Evolutionary conservation across 2,888 invertebrate species (phyloP), one percentile per base, ranked within the genome.

Genomic region (Scaptomyza reducta): DNA sequence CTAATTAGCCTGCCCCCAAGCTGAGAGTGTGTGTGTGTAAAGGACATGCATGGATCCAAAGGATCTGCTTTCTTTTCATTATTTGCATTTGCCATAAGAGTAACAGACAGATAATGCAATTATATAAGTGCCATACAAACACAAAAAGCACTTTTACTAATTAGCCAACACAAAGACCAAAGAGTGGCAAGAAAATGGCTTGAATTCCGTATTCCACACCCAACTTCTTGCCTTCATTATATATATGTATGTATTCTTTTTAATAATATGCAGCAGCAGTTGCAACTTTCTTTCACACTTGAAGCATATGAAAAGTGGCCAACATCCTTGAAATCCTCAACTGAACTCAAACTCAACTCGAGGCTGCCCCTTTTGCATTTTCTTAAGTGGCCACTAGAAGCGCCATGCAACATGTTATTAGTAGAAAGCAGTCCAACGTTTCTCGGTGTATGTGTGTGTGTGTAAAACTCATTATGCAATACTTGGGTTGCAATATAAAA

Each of bases 71-170:
- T 82, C 82, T 85, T 82, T 84, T 66, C 79, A 70, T 78, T 84
- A 81, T 84, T 85, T 87, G 87, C 72, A 78, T 77, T 79, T 77
- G 70, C 64, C 70, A 77, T 77, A 81, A 65, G 74, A 81, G 75
- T 59, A 47, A 58, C 61, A 61, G 68, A 70, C 70, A 85, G 87
- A 86, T 84, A 85, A 85, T 85, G 84, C 88, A 88, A 87, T 85
- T 85, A 84, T 78, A 88, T 71, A 80, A 84, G 84, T 81, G 77
- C 59, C 56, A 57, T 53, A 69, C 47, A 64, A 74, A 61, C 54
- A 81, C 78, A 81, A 76, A 79, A 63, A 69, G 57, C 83, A 82
- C 88, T 85, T 81, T 77, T 76, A 83, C 79, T 87, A 83, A 83
- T 83, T 83, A 83, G 86, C 79, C 68, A 71, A 68, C 76, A 78